Conservation (phyloP, 2,888 invertebrate genomes). For the Cheilosia urbana region DNA sequence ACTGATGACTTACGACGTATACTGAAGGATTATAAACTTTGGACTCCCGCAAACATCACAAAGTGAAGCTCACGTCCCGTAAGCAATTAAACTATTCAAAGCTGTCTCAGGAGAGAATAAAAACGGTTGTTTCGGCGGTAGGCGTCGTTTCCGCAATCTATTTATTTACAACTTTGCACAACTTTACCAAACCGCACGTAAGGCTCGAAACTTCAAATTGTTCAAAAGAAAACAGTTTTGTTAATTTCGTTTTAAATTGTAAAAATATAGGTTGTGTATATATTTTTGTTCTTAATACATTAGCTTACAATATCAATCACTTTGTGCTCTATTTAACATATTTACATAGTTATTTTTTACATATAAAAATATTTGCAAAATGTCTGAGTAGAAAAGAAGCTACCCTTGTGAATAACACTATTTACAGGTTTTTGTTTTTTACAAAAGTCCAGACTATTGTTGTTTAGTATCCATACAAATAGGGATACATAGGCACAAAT, state of each 20-base stretch:
- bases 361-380: constrained; percentile 41
- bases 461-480: constrained; percentile 86
- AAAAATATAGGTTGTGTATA: constrained; percentile 60
- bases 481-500: constrained; percentile 86
- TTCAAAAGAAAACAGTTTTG: not conserved
- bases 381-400: constrained; percentile 3
- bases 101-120: too few relatives aligned
- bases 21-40: too few relatives aligned
- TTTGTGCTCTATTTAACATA: constrained; percentile 60
- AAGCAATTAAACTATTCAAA: too few relatives aligned
- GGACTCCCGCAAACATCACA: too few relatives aligned
- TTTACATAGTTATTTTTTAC: constrained; percentile 40
- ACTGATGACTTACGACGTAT: not conserved
- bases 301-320: constrained; percentile 63
- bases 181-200: too few relatives aligned
- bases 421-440: constrained; percentile 4
- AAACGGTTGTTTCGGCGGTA: too few relatives aligned
- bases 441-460: constrained; percentile 52
- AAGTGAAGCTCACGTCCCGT: too few relatives aligned
- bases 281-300: constrained; percentile 44
- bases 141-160: too few relatives aligned
- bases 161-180: too few relatives aligned
- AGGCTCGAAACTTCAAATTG: too few relatives aligned
- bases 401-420: not conserved
- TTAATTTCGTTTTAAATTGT: constrained; percentile 20